phyloP scores from a whole-genome alignment of 2,797 vertebrate genomes.

The Orientallactaga sibirica region DNA sequence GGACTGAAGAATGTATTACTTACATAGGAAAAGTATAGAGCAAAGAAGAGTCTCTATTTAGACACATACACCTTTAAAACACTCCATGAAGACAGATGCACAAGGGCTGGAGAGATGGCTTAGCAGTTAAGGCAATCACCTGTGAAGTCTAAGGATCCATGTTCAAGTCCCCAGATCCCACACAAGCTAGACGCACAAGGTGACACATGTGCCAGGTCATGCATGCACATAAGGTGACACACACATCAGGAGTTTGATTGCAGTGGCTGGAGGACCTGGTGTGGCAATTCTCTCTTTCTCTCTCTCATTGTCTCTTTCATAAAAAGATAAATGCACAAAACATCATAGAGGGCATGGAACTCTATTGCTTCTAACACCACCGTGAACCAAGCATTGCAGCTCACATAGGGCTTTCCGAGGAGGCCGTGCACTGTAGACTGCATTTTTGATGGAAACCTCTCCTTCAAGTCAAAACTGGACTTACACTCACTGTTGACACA shows the following conservation, averaged over 20 bases:
- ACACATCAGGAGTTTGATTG: no score
- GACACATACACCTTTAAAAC: background rate
- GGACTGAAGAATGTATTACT: background rate
- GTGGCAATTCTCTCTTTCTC: no score
- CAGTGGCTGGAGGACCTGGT: no score
- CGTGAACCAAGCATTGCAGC: background rate
- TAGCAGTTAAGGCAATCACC: no score
- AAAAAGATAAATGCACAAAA: background rate
- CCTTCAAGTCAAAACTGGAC: background rate
- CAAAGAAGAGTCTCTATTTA: background rate
- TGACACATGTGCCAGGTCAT: no score
- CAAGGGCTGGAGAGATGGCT: background rate
- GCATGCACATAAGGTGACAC: no score
- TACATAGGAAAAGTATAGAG: constrained; percentile 27
- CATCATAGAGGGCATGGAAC: background rate
- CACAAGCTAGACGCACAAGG: no score
- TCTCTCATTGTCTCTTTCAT: no score
- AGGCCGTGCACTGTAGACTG: background rate
- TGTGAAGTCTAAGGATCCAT: no score
- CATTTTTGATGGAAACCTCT: constrained; percentile 16
- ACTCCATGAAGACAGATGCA: background rate
- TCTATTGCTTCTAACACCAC: background rate
- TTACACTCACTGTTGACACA: background rate
- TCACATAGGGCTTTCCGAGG: background rate
- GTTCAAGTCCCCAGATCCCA: background rate